These are phyloP conservation scores for Pyrocoelia pectoralis DNA, from an alignment of 2,888 invertebrate species.

Conservation along the genomic window DNA sequence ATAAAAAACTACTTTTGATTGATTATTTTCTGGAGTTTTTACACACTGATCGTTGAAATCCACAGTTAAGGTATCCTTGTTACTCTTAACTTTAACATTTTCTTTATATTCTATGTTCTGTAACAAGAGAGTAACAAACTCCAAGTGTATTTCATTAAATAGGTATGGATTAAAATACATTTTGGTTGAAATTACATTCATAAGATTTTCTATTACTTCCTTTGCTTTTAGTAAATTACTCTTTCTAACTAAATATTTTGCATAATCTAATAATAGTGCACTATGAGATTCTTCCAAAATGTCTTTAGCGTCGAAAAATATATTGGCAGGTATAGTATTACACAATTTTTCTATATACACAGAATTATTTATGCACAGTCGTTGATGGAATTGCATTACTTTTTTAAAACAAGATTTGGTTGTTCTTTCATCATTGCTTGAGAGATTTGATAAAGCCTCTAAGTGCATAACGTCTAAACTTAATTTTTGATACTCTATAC, in stretches of 20 bases:
- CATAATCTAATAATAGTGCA: constrained; percentile 42
- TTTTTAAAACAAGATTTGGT: constrained; percentile 40
- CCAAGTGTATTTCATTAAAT: constrained; percentile 44
- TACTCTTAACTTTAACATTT: neutral
- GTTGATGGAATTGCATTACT: constrained; percentile 40
- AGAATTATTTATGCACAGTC: constrained; percentile 32
- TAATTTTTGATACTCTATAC: constrained; percentile 46
- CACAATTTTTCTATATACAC: constrained; percentile 23
- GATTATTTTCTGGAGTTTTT: constrained; percentile 36
- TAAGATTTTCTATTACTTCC: constrained; percentile 38
- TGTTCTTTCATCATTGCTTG: constrained; percentile 30
- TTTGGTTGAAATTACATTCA: constrained; percentile 35
- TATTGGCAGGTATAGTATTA: constrained; percentile 24
- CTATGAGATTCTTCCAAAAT: constrained; percentile 37
- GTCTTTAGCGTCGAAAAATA: constrained; percentile 36
- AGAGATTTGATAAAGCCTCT: constrained; percentile 43
- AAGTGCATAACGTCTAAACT: constrained; percentile 43
- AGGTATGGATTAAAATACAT: constrained; percentile 41
- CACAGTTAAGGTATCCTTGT: neutral
- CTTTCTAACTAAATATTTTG: constrained; percentile 38
- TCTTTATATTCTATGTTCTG: constrained; percentile 2
- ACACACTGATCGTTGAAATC: neutral
- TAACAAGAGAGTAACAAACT: constrained; percentile 39
- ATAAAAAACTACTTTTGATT: constrained; percentile 21
- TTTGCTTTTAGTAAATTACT: constrained; percentile 36